phyloP scores from a whole-genome alignment of 2,888 invertebrate genomes.

The Catotricha subobsoleta region DNA sequence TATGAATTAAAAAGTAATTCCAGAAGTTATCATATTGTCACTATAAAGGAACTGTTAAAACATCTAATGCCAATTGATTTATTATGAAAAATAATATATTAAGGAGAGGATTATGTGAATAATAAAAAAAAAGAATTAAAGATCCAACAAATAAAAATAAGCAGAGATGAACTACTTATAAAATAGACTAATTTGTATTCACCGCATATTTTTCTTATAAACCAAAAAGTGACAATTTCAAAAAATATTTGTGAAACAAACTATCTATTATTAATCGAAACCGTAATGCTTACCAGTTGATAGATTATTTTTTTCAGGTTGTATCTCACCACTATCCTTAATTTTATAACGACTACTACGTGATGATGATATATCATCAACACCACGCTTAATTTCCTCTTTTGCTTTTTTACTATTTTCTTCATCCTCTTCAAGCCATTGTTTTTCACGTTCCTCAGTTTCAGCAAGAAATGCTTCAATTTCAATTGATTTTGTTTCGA shows the following conservation, averaged over 20 bases:
- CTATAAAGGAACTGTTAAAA: too few relatives aligned
- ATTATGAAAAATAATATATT: too few relatives aligned
- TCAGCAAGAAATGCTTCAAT: conserved; percentile 51
- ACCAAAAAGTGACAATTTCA: background rate
- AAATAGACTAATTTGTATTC: too few relatives aligned
- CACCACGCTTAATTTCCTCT: background rate
- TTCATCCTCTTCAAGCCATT: conserved; percentile 15
- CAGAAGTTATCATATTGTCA: too few relatives aligned
- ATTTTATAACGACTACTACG: conserved; percentile 2
- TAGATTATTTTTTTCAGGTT: conserved; percentile 19
- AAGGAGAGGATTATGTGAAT: too few relatives aligned
- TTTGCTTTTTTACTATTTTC: background rate
- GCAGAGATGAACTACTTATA: too few relatives aligned
- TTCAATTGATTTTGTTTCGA: conserved; percentile 55
- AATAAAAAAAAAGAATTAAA: too few relatives aligned
- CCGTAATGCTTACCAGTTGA: conserved; percentile 22
- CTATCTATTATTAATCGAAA: background rate
- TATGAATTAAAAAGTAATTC: background rate
- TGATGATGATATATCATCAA: background rate
- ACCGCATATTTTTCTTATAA: too few relatives aligned
- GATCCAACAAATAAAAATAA: too few relatives aligned
- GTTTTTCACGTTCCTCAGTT: conserved; percentile 37
- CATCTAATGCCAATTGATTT: too few relatives aligned
- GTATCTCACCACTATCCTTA: conserved; percentile 22
- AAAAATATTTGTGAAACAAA: background rate